Base-by-base conservation (phyloP, 1,140 invertebrate genomes). In the Ips typographus region DNA sequence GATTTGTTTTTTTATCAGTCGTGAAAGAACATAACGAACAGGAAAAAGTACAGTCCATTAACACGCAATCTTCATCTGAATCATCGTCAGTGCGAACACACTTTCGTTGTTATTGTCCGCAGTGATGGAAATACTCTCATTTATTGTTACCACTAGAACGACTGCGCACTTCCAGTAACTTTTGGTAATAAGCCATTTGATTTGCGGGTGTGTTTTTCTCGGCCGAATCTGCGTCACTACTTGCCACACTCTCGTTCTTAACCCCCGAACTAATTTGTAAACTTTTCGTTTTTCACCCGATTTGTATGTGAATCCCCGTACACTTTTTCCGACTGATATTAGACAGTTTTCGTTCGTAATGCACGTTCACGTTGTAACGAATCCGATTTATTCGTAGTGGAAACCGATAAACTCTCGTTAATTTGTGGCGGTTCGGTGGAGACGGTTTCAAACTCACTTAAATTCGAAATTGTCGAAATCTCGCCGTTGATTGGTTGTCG, bases 1-100 rank as follows among this genome's bases (percentile, higher is more conserved):
- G 5, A 7, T 40, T 38, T 62, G n/a, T n/a, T 49, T 62, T 36
- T 39, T 62, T 62, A 40, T 62, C 60, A 2, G 60, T 49, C 36
- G 60, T 62, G 40, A 49, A 62, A 0, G 60, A 62, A 8, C 60
- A 62, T 2, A 62, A 37, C 39, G 60, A 62, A 51, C 60, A 62
- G 5, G 60, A 62, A 51, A 49, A 51, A 38, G 60, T 62, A 3
- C 36, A 51, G 47, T 62, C 44, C 36, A 22, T 3, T 44, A 51
- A 40, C 60, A 51, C 44, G 22, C 44, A 49, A 49, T 49, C 44
- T 8, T 49, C 44, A 49, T 49, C 22, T 8, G 44, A 2, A 22
- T 49, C 44, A 2, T 49, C 22, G 1, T 8, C 44, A 49, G 44
- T 49, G 44, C 22, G 6, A 49, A 22, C 6, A 22, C 6, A 6